Percentiles rank a stretch among this genome's conserved stretches.
Evolutionary conservation across 2,888 invertebrate genomes (phyloP).

Genomic region (Cactoblastis cactorum): DNA sequence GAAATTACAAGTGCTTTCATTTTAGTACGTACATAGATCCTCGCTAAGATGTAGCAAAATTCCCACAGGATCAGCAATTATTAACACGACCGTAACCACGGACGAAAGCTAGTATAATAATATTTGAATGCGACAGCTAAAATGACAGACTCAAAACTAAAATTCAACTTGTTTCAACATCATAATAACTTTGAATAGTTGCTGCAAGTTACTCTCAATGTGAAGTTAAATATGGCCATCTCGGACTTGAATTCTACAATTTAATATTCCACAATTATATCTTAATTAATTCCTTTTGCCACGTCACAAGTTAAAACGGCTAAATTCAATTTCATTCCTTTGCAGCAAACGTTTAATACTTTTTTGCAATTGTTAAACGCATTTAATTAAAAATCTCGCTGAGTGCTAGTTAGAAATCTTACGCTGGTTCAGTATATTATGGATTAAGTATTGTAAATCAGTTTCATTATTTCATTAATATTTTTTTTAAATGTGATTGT

Average conservation of each 20-base stretch:
- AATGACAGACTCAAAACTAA: not conserved
- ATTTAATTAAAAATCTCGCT: slow-evolving; percentile 6
- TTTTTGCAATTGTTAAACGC: not conserved
- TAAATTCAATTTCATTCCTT: slow-evolving; percentile 11
- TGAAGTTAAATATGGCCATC: slow-evolving; percentile 2
- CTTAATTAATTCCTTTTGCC: slow-evolving; percentile 22
- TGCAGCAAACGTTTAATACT: slow-evolving; percentile 1
- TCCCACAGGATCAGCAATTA: too few relatives aligned
- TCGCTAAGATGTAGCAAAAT: too few relatives aligned
- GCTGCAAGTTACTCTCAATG: not conserved
- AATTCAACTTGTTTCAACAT: slow-evolving; percentile 3
- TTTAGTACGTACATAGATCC: too few relatives aligned
- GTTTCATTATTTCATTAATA: too few relatives aligned
- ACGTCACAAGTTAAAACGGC: slow-evolving; percentile 9
- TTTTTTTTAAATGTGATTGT: too few relatives aligned
- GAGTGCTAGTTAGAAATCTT: not conserved
- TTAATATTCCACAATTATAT: slow-evolving; percentile 24
- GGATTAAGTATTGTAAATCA: too few relatives aligned
- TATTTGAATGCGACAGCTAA: not conserved
- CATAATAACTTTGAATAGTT: not conserved
- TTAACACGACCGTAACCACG: not conserved
- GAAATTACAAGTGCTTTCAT: too few relatives aligned
- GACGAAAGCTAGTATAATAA: not conserved
- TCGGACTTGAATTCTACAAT: slow-evolving; percentile 20
- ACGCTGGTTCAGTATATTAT: not conserved